These are phyloP conservation scores for Okapia johnstoni DNA, from an alignment of 2,113 vertebrate species.

Conservation along the genomic window DNA sequence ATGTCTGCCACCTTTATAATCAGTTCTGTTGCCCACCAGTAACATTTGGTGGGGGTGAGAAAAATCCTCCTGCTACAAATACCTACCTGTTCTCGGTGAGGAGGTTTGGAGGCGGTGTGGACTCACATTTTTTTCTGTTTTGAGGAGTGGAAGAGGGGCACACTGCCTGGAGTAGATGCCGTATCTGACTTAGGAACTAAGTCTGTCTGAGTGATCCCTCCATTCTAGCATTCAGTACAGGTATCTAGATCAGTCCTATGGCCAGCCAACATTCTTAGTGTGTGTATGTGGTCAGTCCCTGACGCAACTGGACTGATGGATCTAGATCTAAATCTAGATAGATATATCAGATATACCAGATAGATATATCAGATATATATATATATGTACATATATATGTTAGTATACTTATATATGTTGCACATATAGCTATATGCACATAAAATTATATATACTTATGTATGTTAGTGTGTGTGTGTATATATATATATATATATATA, in stretches of 20 bases:
- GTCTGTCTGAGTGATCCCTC: background rate
- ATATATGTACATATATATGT: background rate
- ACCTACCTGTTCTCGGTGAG: background rate
- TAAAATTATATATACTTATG: background rate
- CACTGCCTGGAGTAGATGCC: background rate
- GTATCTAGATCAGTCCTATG: background rate
- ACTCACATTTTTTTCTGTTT: background rate
- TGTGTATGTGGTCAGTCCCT: background rate
- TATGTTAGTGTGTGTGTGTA: background rate
- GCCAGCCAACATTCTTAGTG: background rate
- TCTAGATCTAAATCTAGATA: too few relatives aligned
- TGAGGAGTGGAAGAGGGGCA: background rate
- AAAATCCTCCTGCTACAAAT: background rate
- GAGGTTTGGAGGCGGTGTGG: background rate
- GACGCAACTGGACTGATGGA: background rate
- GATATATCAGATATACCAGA: background rate
- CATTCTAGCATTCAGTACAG: background rate
- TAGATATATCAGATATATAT: background rate
- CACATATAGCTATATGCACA: background rate
- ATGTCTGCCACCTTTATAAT: background rate
- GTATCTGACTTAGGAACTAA: background rate
- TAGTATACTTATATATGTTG: background rate
- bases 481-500: too few relatives aligned
- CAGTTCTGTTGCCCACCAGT: background rate
- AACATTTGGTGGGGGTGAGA: background rate